Percentiles rank a stretch among this genome's conserved stretches.
Evolutionary conservation across 1,140 invertebrate species (phyloP).

Genomic region (Drosophila biarmipes): DNA sequence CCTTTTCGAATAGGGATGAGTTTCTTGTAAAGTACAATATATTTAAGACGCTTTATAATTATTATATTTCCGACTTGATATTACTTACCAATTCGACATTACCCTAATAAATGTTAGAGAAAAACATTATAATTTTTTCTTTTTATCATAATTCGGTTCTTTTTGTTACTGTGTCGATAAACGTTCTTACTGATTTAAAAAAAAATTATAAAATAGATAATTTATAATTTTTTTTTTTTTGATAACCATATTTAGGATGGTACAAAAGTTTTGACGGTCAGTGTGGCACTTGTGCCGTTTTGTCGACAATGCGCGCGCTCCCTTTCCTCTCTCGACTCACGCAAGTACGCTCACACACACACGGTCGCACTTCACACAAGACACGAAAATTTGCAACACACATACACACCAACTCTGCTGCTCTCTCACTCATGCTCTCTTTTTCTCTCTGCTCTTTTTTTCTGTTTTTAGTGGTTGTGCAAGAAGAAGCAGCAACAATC

Average conservation of each 20-base stretch:
- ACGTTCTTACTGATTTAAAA: no score
- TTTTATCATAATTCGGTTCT: no score
- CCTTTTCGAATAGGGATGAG: no score
- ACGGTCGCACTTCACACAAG: slow-evolving; percentile 30
- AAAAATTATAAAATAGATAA: no score
- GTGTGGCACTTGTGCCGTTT: slow-evolving; percentile 78
- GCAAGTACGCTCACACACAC: slow-evolving; percentile 62
- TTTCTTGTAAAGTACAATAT: no score
- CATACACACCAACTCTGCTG: slow-evolving; percentile 62
- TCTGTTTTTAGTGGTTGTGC: slow-evolving; percentile 82
- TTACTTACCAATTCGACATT: no score
- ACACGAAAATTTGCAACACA: slow-evolving; percentile 57
- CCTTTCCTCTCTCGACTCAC: slow-evolving; percentile 74
- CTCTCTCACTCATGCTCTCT: slow-evolving; percentile 51
- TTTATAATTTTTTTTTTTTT: no score
- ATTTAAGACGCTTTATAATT: no score
- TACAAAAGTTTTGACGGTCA: slow-evolving; percentile 46
- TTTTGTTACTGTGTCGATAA: no score
- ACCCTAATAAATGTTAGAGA: no score
- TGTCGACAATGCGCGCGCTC: slow-evolving; percentile 76
- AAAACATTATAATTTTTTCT: no score
- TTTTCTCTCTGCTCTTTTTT: slow-evolving; percentile 63
- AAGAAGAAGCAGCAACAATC: slow-evolving; percentile 82
- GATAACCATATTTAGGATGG: slow-evolving; percentile 13
- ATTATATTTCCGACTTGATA: no score